phyloP scores from a whole-genome alignment of 2,797 vertebrate species.

The Tympanoctomys barrerae region DNA sequence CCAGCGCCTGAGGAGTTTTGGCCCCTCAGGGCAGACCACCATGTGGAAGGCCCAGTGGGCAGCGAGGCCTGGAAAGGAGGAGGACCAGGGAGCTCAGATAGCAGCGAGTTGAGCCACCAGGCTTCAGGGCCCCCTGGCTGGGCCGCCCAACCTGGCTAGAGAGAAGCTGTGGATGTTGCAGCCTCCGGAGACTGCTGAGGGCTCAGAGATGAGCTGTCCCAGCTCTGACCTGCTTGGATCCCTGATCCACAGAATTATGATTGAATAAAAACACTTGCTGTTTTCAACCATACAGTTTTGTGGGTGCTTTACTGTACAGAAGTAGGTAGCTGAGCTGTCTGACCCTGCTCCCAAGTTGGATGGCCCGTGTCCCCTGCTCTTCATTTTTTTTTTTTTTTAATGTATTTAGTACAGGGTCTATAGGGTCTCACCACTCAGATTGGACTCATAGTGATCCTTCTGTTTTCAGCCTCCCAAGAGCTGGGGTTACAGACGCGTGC shows the following conservation, averaged over 20 bases:
- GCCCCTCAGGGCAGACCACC: neutral
- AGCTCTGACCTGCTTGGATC: neutral
- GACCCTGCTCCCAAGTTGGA: neutral
- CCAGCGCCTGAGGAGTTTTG: neutral
- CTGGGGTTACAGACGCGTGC: too few species aligned
- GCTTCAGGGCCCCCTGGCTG: neutral
- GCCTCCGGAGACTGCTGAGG: neutral
- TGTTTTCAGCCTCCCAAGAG: too few species aligned
- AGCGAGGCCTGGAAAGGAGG: neutral
- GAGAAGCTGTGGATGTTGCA: neutral
- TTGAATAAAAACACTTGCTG: neutral
- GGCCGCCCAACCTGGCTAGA: neutral
- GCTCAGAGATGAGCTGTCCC: neutral
- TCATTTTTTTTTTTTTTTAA: neutral
- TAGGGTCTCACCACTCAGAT: too few species aligned
- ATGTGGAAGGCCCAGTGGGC: neutral
- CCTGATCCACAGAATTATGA: neutral
- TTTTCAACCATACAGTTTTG: constrained; percentile 27
- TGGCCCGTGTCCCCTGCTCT: rapidly evolving
- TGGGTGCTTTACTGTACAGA: neutral
- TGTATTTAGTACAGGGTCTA: too few species aligned
- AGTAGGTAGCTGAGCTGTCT: neutral
- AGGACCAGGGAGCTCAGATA: neutral
- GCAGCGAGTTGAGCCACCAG: rapidly evolving
- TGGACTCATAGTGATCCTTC: too few species aligned